Base-by-base conservation (phyloP, 2,113 vertebrate species). In the Pseudorhombus dupliciocellatus region DNA sequence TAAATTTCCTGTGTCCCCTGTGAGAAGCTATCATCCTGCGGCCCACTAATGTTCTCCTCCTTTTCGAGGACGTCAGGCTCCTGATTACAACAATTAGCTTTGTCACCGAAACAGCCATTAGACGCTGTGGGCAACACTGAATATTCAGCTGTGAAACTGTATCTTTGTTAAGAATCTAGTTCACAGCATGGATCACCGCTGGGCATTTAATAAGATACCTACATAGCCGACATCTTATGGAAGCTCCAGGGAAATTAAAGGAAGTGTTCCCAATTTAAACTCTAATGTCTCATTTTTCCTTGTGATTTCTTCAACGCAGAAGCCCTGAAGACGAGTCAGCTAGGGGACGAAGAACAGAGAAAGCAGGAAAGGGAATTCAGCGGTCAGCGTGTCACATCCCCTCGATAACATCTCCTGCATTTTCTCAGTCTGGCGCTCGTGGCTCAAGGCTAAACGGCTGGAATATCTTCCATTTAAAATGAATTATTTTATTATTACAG, bases 31-130 rank as follows among this genome's bases (percentile, higher is more conserved):
- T 63, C 57, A 86, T 78, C 52, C 55, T 3, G n/a, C 54, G 80
- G 51, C 68, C 54, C 48, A 28, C 56, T 71, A 70, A 81, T 80
- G 73, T 66, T 15, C 37, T 12, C 57, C 21, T 42, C 14, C 50
- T 24, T 62, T 67, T 25, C 15, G 9, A 1, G 2, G 22, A 25
- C 56, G 56, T 56, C 74, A 80, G 65, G 21, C 26, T 18, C 52
- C 64, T 81, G 74, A 84, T 86, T 77, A 77, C 74, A 81, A 75
- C 73, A 73, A 83, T 84, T 84, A 75, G 25, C 65, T 56, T 11
- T 53, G 70, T 62, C 64, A 75, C 69, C 66, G 56, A 51, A 53
- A 60, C 21, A 18, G 25, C 25, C 28, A 70, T 71, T 63, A 69
- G n/a, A 16, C 54, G 63, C 51, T 56, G 54, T 22, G 54, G 57